Conservation (phyloP, 2,113 vertebrate genomes). For the Crotalus horridus region DNA sequence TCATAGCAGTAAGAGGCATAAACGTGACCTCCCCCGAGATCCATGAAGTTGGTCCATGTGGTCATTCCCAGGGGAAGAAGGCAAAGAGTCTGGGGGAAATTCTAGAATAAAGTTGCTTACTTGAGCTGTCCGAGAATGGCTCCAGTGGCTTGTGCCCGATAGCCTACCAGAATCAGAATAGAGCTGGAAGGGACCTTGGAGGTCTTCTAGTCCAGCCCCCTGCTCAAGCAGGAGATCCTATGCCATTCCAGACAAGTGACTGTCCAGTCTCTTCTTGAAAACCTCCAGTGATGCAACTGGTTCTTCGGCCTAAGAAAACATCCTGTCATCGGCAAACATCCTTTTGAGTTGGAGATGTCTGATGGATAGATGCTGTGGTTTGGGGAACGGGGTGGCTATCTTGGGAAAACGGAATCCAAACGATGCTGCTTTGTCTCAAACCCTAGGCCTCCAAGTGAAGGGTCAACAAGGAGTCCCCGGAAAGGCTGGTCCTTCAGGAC, state of each 20-base stretch:
- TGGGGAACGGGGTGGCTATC: neutral
- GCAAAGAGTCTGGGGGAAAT: neutral
- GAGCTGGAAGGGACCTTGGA: no score
- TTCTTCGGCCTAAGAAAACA: neutral
- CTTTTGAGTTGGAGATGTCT: neutral
- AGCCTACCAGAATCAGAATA: no score
- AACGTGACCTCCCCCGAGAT: neutral
- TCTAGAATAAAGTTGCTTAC: neutral
- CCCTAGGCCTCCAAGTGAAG: slow-evolving; percentile 14
- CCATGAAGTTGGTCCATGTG: neutral
- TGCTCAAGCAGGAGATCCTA: no score
- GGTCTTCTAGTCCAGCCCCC: no score
- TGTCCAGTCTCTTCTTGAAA: no score
- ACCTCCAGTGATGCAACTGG: no score
- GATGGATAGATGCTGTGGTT: neutral
- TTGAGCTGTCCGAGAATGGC: neutral
- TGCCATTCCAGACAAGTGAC: no score
- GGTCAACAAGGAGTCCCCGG: neutral
- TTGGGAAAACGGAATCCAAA: neutral
- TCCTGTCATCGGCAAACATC: neutral
- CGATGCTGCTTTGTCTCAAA: neutral
- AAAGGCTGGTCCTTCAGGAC: slow-evolving; percentile 19
- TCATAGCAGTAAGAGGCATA: neutral
- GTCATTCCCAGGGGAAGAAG: neutral
- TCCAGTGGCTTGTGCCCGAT: no score